Evolutionary conservation across 2,113 vertebrate species (phyloP), one percentile per base, ranked within the genome.

Genomic region (Pelodiscus sinensis): DNA sequence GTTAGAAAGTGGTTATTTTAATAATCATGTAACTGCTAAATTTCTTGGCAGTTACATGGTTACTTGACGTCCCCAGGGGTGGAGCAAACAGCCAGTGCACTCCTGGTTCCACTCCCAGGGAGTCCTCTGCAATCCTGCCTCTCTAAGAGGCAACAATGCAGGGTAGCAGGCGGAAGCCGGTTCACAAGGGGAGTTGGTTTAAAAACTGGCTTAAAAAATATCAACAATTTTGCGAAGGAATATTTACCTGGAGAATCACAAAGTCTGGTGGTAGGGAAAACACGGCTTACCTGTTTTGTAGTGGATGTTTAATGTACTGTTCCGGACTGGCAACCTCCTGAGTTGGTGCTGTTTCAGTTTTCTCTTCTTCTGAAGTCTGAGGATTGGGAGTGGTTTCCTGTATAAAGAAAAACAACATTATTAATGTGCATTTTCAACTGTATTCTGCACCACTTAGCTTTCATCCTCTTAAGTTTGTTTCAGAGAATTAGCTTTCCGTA

Each of bases 301-400:
- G 97, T 50, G 99, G 99, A 93, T 99, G 99, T 94, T 99, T 99
- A 96, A 99, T 98, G 96, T 99, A 99, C 55, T 98, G 97, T 96
- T 99, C 99, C 91, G 99, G 98, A 96, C 95, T 99, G 90, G 98
- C 97, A 96, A 99, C 97, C 96, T 99, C 99, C 95, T 98, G 98
- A 95, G 97, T 96, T 75, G 98, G 94, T 90, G 96, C 95, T 97
- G 98, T 97, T 81, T 98, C 98, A 0, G 96, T 97, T 96, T 98
- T 98, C 84, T 99, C 99, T 95, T 99, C 99, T 97, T 99, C 98
- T 88, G 98, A 96, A 98, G 98, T 97, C 38, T 97, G 94, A 97
- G 98, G 97, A 96, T 98, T 98, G 89, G 98, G 97, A 98, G 98
- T 98, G 94, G 98, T 98, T 98, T 98, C 98, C 99, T 99, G 94